Base-by-base conservation (phyloP, 2,797 vertebrate species). In the Ctenochaetus hawaiiensis region DNA sequence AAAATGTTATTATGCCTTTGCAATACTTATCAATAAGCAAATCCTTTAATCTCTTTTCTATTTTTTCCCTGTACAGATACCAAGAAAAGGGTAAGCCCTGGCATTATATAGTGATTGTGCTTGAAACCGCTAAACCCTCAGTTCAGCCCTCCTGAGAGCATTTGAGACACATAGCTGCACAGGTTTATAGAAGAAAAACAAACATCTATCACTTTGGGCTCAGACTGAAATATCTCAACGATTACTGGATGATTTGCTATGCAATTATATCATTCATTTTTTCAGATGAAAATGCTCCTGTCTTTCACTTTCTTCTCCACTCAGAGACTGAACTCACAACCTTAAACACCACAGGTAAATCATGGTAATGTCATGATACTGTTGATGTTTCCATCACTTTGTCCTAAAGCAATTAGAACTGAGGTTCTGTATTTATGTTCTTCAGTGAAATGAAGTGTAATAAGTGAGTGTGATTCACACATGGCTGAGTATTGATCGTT, bases 11-110 rank as follows among this genome's bases (percentile, higher is more conserved):
- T 16, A 47, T 8, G 1, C 4, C n/a, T 13, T 30, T 9, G 2
- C 20, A 9, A 3, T 34, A 20, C 43, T 72, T 26, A 41, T 65
- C 13, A 73, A 13, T n/a, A 64, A 18, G 47, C 26, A 22, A 48
- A 64, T 54, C 20, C 47, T 37, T 41, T 6, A 54, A 68, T 61
- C 18, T 48, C 12, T 6, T 68, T 77, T 34, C 26, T 13, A 3
- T 18, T 22, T 39, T 23, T 26, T 51, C 44, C 43, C 18, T n/a
- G 23, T 34, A 16, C n/a, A 51, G 9, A 43, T 14, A 43, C 22
- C 39, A 20, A 17, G 10, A 47, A 41, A 61, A 26, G 61, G 57
- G 54, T 11, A 53, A 51, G 18, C 23, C 12, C 20, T n/a, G 43
- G 16, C 5, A 48, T 62, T 67, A 58, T 34, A 44, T 17, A 3